Evolutionary conservation across 2,888 invertebrate species (phyloP).

Genomic region (Tachina grossa): DNA sequence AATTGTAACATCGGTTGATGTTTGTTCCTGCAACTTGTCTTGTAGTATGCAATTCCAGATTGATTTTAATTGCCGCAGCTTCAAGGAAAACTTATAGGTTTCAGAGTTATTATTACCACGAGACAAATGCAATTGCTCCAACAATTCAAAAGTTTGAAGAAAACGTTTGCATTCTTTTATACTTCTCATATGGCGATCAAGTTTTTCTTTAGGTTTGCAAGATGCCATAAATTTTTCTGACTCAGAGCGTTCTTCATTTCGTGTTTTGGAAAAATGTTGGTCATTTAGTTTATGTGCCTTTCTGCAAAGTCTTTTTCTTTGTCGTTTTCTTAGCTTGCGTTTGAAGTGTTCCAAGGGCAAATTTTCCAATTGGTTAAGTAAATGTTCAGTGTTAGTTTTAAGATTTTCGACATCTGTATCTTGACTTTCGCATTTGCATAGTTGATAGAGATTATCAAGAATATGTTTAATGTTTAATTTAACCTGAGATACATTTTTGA

Average conservation of each 20-base stretch:
- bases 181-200: slow-evolving; percentile 68
- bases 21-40: slow-evolving; percentile 63
- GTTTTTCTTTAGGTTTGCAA: slow-evolving; percentile 29
- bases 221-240: neutral
- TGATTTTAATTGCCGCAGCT: slow-evolving; percentile 72
- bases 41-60: slow-evolving; percentile 76
- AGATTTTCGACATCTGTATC: slow-evolving; percentile 62
- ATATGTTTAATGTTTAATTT: slow-evolving; percentile 63
- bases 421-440: slow-evolving; percentile 29
- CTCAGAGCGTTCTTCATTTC: slow-evolving; percentile 28
- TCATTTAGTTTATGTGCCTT: slow-evolving; percentile 20
- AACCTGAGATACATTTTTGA: slow-evolving; percentile 48
- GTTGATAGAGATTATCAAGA: slow-evolving; percentile 33
- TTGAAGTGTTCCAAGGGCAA: slow-evolving; percentile 57
- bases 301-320: slow-evolving; percentile 64
- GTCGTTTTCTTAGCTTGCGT: slow-evolving; percentile 58
- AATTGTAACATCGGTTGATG: slow-evolving; percentile 50
- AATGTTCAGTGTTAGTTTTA: slow-evolving; percentile 54
- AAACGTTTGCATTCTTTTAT: slow-evolving; percentile 74
- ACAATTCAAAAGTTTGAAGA: slow-evolving; percentile 75
- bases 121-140: slow-evolving; percentile 74
- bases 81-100: slow-evolving; percentile 67
- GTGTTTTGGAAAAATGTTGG: neutral
- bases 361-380: slow-evolving; percentile 58
- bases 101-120: slow-evolving; percentile 71